phyloP scores from a whole-genome alignment of 2,113 vertebrate genomes.

The human (Homo sapiens) region GRCh38 chr6:3538501-3539000 shows the following conservation, averaged over 20 bases:
- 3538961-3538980: not conserved
- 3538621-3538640: not conserved
- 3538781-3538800: not conserved
- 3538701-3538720: not conserved
- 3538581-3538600: not conserved
- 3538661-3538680: not conserved
- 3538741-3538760: not conserved
- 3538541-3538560: not conserved
- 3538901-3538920: not conserved
- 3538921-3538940: not conserved
- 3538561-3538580: too few species aligned
- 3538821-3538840: not conserved
- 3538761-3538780: not conserved
- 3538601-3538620: too few species aligned
- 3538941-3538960: not conserved
- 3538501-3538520: not conserved
- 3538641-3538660: not conserved
- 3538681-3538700: not conserved
- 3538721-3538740: too few species aligned
- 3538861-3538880: not conserved
- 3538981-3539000: not conserved
- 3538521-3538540: not conserved
- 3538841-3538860: not conserved
- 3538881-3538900: not conserved
- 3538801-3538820: not conserved